Evolutionary conservation across 2,797 vertebrate genomes (phyloP), one percentile per base, ranked within the genome.

Genomic region (Echiichthys vipera): DNA sequence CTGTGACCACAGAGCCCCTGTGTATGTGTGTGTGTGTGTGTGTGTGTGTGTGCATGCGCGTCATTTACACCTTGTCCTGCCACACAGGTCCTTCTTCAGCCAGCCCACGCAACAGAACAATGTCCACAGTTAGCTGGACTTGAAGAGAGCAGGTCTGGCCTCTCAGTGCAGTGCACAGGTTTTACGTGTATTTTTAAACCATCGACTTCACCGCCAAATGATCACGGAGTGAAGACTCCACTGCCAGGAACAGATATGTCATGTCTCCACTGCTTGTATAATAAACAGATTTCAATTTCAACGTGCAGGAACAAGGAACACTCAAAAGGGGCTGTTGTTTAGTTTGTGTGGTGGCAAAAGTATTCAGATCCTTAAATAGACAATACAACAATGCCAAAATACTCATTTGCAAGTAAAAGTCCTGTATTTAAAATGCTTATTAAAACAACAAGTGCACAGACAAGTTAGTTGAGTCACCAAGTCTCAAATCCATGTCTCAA

Each of bases 61-160:
- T 96, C 96, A 96, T 92, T 96, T 95, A 94, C 96, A 95, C 94
- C 93, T 89, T 54, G 85, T 84, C 83, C 78, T 82, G 89, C 92
- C 90, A 73, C 66, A 82, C 81, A 57, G 89, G 79, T 87, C 74
- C 74, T 84, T 76, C 72, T 68, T 82, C 75, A 74, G 77, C 77
- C 81, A 32, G 69, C 68, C 53, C 72, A 74, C 63, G 53, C 77
- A 51, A 47, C 75, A 79, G 65, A 85, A 86, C 88, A 88, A 58
- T 64, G 73, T 73, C 78, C 86, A 81, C 88, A 27, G 47, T 85
- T 82, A 69, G 89, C 82, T 3, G 64, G 57, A 67, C 72, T 17
- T 61, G 68, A 72, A 65, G 75, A 74, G 84, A 63, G 47, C 53
- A 40, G 67, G 72, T 77, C 83, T 71, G 69, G 61, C 51, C 30